These are phyloP conservation scores for Teleogryllus occipitalis DNA, from an alignment of 1,140 invertebrate genomes.

Conservation along the genomic window DNA sequence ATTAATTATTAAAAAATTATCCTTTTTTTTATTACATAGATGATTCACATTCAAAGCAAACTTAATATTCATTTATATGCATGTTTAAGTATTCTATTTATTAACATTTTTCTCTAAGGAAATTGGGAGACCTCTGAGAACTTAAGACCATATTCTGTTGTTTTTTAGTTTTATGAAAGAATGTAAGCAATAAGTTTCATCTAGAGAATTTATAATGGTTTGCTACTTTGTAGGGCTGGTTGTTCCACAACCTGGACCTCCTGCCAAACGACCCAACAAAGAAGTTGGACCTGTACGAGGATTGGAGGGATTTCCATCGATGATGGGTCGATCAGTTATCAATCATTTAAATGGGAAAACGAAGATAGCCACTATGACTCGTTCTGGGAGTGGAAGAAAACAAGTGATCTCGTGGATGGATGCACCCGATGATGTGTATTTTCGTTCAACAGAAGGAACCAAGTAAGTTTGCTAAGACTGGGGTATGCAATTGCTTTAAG, in stretches of 20 bases:
- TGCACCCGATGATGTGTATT: constrained; percentile 94
- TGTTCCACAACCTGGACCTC: constrained; percentile 38
- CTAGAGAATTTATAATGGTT: neutral
- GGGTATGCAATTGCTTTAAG: neutral
- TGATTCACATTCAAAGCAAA: no score
- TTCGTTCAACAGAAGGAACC: constrained; percentile 78
- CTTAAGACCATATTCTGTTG: no score
- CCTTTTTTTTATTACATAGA: no score
- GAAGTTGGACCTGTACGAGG: constrained; percentile 52
- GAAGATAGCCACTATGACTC: constrained; percentile 59
- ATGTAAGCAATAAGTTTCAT: neutral
- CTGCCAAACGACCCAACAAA: constrained; percentile 56
- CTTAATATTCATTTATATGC: no score
- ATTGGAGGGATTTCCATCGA: constrained; percentile 31
- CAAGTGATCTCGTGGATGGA: constrained; percentile 97
- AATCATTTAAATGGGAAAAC: constrained; percentile 54
- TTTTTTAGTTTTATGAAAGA: neutral
- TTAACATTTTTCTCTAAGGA: no score
- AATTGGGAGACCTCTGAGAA: no score
- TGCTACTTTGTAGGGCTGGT: constrained; percentile 17
- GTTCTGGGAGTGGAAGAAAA: constrained; percentile 58
- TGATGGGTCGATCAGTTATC: constrained; percentile 30
- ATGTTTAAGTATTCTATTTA: no score
- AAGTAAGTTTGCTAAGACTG: constrained; percentile 55
- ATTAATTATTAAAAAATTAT: no score